Evolutionary conservation across 2,888 invertebrate genomes (phyloP).

Genomic region (Scrobipalpa atriplicella): DNA sequence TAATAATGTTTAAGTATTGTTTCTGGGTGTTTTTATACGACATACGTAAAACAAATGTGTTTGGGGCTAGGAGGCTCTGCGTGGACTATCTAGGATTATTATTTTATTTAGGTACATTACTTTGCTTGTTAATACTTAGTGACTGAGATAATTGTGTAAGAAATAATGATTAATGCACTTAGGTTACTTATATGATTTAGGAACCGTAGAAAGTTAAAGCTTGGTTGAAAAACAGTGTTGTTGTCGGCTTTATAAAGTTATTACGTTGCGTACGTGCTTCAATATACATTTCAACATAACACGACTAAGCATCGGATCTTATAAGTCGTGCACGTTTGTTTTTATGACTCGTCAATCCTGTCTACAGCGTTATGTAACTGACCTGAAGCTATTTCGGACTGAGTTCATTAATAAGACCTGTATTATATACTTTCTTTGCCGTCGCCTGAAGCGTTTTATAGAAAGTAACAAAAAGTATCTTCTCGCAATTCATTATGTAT

Average conservation of each 20-base stretch:
- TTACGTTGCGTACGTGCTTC: conserved; percentile 7
- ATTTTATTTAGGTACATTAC: too few species aligned
- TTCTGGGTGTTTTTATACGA: too few species aligned
- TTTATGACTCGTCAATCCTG: neutral
- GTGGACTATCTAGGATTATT: too few species aligned
- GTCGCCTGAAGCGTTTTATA: neutral
- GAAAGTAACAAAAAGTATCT: conserved; percentile 9
- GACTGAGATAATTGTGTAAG: neutral
- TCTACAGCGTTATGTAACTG: conserved; percentile 3
- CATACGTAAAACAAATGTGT: too few species aligned
- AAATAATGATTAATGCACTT: neutral
- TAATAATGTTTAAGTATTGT: too few species aligned
- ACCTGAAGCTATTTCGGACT: conserved; percentile 4
- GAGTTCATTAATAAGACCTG: conserved; percentile 10
- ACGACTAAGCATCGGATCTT: conserved; percentile 2
- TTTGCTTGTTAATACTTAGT: too few species aligned
- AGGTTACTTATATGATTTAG: neutral
- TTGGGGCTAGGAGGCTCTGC: too few species aligned
- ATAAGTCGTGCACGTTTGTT: conserved; percentile 10
- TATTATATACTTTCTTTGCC: neutral
- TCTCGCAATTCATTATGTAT: neutral
- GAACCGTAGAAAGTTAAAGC: neutral
- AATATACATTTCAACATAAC: neutral
- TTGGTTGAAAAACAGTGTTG: conserved; percentile 4
- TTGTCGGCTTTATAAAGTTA: conserved; percentile 4